These are phyloP conservation scores for Microcebus ravelobensis DNA, from an alignment of 2,113 vertebrate genomes.

Conservation along the genomic window DNA sequence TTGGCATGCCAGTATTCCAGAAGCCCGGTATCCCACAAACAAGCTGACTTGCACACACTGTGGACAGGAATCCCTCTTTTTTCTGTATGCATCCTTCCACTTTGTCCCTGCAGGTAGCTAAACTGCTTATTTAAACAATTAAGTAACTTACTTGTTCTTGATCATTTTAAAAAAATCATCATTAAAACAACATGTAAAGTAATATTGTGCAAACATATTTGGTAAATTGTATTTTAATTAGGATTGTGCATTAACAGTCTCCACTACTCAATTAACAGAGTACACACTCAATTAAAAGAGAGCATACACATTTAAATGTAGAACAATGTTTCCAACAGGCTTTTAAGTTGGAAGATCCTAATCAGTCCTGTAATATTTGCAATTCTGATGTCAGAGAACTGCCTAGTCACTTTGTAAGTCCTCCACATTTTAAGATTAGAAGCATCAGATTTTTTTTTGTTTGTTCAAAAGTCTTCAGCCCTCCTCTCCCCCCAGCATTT, in stretches of 20 bases:
- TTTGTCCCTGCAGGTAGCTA: neutral
- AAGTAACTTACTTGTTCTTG: neutral
- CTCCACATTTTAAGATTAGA: neutral
- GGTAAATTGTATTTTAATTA: slow-evolving; percentile 61
- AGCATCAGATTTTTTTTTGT: neutral
- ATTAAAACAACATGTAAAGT: slow-evolving; percentile 41
- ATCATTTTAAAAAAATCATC: neutral
- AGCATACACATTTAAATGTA: neutral
- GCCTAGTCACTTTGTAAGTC: neutral
- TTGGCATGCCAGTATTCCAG: neutral
- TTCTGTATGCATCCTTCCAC: neutral
- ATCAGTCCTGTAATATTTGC: neutral
- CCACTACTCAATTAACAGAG: neutral
- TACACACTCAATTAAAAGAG: neutral
- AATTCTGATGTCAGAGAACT: neutral
- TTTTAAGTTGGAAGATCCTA: neutral
- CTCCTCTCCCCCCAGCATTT: neutral
- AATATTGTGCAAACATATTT: slow-evolving; percentile 43
- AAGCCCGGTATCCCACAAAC: neutral
- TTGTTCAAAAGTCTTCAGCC: neutral
- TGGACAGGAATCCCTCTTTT: neutral
- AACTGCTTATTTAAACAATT: neutral
- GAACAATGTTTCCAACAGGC: neutral
- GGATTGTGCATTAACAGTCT: neutral
- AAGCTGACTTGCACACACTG: neutral